Percentiles rank a stretch among this genome's conserved stretches.
Conservation (phyloP, 2,113 vertebrate genomes). For the Paraplagusia blochii region DNA sequence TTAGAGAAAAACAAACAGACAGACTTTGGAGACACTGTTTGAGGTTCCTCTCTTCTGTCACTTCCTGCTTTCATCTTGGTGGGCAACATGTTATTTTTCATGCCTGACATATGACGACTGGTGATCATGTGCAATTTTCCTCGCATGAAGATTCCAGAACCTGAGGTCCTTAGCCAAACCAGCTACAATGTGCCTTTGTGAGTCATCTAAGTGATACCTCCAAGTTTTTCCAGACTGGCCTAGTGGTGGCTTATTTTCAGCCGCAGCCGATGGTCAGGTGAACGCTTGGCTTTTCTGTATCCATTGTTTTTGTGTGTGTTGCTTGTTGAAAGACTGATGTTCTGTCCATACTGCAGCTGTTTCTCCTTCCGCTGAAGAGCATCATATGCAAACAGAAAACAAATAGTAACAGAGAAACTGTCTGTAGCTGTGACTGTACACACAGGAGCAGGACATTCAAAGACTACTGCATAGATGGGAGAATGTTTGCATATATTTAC, state of each 20-base stretch:
- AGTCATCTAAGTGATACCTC: constrained; percentile 47
- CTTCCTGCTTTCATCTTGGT: constrained; percentile 51
- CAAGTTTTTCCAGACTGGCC: constrained; percentile 35
- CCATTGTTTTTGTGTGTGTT: background rate
- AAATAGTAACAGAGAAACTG: background rate
- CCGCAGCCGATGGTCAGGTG: constrained; percentile 13
- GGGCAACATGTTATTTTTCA: constrained; percentile 36
- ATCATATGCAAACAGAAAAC: constrained; percentile 2
- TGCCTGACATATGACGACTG: constrained; percentile 13
- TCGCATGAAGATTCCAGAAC: constrained; percentile 21
- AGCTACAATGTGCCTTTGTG: constrained; percentile 7
- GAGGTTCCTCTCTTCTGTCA: constrained; percentile 20
- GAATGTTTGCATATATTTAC: constrained; percentile 33
- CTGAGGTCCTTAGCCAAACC: constrained; percentile 26
- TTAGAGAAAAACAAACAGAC: constrained; percentile 47
- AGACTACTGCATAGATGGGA: no score
- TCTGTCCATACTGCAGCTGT: background rate
- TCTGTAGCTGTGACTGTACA: no score
- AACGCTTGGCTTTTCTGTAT: constrained; percentile 9
- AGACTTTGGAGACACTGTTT: constrained; percentile 46
- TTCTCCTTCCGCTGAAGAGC: background rate
- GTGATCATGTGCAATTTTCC: constrained; percentile 32
- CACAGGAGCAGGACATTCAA: background rate
- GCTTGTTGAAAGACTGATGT: constrained; percentile 1
- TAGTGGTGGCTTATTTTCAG: constrained; percentile 42